phyloP scores from a whole-genome alignment of 2,113 vertebrate species.

The Chloroceryle aenea region DNA sequence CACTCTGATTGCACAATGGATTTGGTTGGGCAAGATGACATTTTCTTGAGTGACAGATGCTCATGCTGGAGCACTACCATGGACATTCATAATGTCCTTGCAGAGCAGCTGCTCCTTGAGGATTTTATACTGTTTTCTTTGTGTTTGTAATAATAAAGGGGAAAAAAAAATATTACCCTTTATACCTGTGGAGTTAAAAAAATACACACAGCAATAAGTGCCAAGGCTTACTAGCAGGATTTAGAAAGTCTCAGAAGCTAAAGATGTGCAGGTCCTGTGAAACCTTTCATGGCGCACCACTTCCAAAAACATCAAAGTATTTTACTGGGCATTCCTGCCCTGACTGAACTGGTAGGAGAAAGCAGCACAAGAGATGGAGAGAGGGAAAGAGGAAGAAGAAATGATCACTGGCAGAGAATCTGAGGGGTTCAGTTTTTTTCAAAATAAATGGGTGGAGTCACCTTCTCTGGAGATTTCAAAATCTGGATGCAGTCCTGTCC shows the following conservation, averaged over 20 bases:
- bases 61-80: background rate
- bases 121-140: background rate
- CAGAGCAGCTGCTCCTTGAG: constrained; percentile 7
- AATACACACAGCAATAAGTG: background rate
- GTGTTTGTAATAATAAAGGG: background rate
- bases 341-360: background rate
- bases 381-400: background rate
- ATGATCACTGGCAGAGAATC: background rate
- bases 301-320: background rate
- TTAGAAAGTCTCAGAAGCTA: background rate
- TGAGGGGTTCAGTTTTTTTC: background rate
- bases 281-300: background rate
- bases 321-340: background rate
- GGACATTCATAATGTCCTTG: background rate
- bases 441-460: background rate
- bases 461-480: background rate
- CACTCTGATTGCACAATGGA: constrained; percentile 32
- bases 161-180: background rate
- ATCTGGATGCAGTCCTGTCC: background rate
- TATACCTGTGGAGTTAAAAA: background rate
- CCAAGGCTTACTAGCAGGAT: background rate
- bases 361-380: background rate
- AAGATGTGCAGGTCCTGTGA: background rate
- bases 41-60: constrained; percentile 65
- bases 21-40: constrained; percentile 26